Evolutionary conservation across 2,888 invertebrate genomes (phyloP).

Genomic region (Eulithis testata): DNA sequence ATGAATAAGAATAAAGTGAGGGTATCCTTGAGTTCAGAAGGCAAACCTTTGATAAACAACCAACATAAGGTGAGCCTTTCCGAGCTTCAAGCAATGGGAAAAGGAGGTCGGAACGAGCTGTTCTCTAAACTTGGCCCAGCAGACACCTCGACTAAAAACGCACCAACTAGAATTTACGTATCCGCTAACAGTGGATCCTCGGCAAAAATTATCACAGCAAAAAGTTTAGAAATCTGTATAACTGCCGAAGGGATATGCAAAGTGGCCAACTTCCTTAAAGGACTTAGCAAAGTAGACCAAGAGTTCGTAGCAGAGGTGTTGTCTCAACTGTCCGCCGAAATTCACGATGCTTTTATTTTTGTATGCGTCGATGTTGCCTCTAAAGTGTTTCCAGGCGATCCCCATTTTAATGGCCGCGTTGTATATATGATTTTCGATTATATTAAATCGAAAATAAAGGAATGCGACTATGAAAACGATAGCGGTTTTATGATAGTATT

Average conservation of each 20-base stretch:
- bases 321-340: conserved; percentile 19
- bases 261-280: conserved; percentile 7
- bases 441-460: conserved; percentile 28
- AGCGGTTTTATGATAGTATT: conserved; percentile 1
- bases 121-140: conserved; percentile 48
- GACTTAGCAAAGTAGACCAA: conserved; percentile 27
- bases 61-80: conserved; percentile 39
- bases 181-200: conserved; percentile 5
- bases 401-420: conserved; percentile 9
- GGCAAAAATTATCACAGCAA: neutral
- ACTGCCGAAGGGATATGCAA: neutral
- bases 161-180: conserved; percentile 44
- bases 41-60: conserved; percentile 48
- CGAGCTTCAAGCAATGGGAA: conserved; percentile 44
- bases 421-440: conserved; percentile 22
- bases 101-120: conserved; percentile 41
- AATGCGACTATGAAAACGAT: conserved; percentile 31
- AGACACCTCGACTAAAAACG: conserved; percentile 46
- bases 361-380: conserved; percentile 12
- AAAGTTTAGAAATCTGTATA: conserved; percentile 4
- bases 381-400: conserved; percentile 8
- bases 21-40: conserved; percentile 48
- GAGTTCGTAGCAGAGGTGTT: conserved; percentile 22
- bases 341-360: conserved; percentile 23
- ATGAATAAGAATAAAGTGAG: conserved; percentile 50